Base-by-base conservation (phyloP, 2,113 vertebrate genomes). In the Pogonocichla stellata region DNA sequence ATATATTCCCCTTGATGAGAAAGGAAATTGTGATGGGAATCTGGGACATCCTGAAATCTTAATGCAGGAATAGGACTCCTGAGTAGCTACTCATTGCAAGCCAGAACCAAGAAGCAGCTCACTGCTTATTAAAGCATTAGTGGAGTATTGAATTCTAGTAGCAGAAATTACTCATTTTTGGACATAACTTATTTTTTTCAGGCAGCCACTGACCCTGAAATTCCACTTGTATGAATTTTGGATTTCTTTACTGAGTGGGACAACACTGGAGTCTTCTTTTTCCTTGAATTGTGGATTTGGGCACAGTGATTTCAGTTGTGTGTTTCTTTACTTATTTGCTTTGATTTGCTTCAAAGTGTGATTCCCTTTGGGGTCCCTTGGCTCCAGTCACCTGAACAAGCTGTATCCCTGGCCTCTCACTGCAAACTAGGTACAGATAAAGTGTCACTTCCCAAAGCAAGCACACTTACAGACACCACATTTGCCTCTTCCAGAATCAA, bases 1-100 rank as follows among this genome's bases (percentile, higher is more conserved):
- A 57, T 29, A 31, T 34, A 74, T 88, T 96, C 56, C 67, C 26
- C 67, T 90, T 92, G 87, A 90, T 60, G 61, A 48, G 25, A 92
- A 93, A 90, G 48, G 64, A 96, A 92, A 97, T 97, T 96, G 92
- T 94, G 60, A 77, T 88, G 95, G 94, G 94, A 96, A 92, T 93
- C 72, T 88, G 96, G 92, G 95, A 88, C 75, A 90, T 83, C 69
- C 75, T 83, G 72, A 93, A 96, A 86, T 66, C 90, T 88, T 91
- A 90, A 88, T 79, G 58, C 19, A 77, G 81, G 50, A 91, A 50
- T n/a, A 26, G 67, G 47, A 5, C 23, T 93, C 86, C 47, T 88
- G 72, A 95, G 80, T 38, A 92, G 24, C 28, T 77, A 43, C 40
- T 80, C 51, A 62, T 36, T 80, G 50, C 50, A 86, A 80, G 53